These are phyloP conservation scores for Menidia beryllina DNA, from an alignment of 2,113 vertebrate genomes.

Conservation along the genomic window DNA sequence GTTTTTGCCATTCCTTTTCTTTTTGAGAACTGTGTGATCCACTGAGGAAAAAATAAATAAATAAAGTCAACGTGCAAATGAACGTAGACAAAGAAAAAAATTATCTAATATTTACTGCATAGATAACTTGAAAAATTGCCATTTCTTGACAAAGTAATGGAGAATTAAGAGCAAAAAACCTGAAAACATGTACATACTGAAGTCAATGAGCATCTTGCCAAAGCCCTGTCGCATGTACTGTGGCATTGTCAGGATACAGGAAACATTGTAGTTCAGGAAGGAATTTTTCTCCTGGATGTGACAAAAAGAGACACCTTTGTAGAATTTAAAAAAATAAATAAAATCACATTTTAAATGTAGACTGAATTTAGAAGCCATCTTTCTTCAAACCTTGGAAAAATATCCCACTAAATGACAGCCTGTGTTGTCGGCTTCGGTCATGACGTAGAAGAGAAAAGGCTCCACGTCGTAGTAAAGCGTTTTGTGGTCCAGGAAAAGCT, in stretches of 20 bases:
- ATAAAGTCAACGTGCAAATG: too few species aligned
- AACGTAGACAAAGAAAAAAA: too few species aligned
- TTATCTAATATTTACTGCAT: too few species aligned
- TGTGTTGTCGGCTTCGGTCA: constrained; percentile 98
- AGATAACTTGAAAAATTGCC: too few species aligned
- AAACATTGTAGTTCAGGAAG: constrained; percentile 99
- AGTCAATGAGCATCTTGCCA: constrained; percentile 99
- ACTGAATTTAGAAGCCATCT: too few species aligned
- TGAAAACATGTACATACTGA: constrained; percentile 87
- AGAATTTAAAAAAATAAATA: neutral
- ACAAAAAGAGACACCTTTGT: neutral
- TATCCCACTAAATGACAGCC: constrained; percentile 98
- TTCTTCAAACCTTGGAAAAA: constrained; percentile 91
- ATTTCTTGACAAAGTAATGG: neutral
- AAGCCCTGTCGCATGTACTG: constrained; percentile 99
- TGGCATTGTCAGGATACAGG: constrained; percentile 98
- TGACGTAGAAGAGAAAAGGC: constrained; percentile 99
- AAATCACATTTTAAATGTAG: neutral
- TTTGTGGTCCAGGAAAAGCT: constrained; percentile 99
- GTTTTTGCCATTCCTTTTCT: too few species aligned
- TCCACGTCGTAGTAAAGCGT: constrained; percentile 98
- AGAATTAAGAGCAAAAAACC: rapidly evolving
- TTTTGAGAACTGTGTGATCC: too few species aligned
- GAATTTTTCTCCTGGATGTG: constrained; percentile 95
- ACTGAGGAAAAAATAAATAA: too few species aligned